Evolutionary conservation across 1,140 invertebrate genomes (phyloP).

Genomic region (Drosophila pectinifera): DNA sequence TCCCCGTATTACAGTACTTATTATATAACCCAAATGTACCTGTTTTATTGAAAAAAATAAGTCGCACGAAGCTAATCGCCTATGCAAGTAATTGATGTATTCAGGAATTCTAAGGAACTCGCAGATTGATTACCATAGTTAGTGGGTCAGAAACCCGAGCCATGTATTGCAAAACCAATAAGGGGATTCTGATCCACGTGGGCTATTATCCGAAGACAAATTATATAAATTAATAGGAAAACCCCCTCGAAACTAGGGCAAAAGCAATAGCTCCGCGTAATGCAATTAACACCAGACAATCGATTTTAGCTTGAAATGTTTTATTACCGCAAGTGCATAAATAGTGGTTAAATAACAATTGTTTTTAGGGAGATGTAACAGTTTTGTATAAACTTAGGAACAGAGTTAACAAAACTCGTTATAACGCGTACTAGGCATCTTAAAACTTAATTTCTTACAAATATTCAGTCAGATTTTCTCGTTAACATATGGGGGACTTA

Average conservation of each 20-base stretch:
- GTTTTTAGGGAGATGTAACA: slow-evolving; percentile 7
- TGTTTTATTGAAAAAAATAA: slow-evolving; percentile 11
- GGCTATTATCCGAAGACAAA: slow-evolving; percentile 3
- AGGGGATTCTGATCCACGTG: neutral
- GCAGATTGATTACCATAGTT: slow-evolving; percentile 15
- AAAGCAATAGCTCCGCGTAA: slow-evolving; percentile 13
- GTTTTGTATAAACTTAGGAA: slow-evolving; percentile 7
- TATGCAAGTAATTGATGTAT: slow-evolving; percentile 13
- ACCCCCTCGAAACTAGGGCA: slow-evolving; percentile 26
- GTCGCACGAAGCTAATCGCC: slow-evolving; percentile 13
- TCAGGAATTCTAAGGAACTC: slow-evolving; percentile 37
- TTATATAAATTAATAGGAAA: slow-evolving; percentile 18
- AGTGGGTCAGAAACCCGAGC: slow-evolving; percentile 5
- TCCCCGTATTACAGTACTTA: neutral
- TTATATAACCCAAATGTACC: slow-evolving; percentile 4
- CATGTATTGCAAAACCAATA: slow-evolving; percentile 15
- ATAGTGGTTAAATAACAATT: neutral
- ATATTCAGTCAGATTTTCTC: neutral
- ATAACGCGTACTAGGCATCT: slow-evolving; percentile 12
- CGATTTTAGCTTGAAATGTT: slow-evolving; percentile 21
- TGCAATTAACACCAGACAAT: slow-evolving; percentile 7
- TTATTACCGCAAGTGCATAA: slow-evolving; percentile 21
- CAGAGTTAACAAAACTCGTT: neutral
- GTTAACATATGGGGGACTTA: neutral
- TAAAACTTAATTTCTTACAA: slow-evolving; percentile 3